phyloP scores from a whole-genome alignment of 2,888 invertebrate genomes.

The Caenorhabditis sp. region DNA sequence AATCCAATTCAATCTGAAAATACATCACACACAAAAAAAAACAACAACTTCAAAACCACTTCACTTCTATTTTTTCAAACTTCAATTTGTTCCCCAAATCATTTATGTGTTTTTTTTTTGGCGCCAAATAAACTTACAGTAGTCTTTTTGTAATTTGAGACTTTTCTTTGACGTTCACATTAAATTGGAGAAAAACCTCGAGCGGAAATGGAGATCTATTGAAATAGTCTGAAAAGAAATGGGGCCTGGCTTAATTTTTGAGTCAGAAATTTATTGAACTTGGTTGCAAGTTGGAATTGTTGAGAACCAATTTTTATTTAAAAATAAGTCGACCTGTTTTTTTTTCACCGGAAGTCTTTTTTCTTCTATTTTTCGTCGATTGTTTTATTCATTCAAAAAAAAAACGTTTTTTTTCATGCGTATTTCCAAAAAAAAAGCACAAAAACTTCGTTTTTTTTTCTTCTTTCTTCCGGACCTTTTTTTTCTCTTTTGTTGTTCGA shows the following conservation, averaged over 20 bases:
- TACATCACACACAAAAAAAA: too few relatives aligned
- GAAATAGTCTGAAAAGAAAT: too few relatives aligned
- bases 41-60: background rate
- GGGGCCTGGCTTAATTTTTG: too few relatives aligned
- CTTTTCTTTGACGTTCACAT: too few relatives aligned
- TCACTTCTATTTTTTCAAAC: background rate
- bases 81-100: background rate
- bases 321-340: too few relatives aligned
- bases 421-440: conserved; percentile 1
- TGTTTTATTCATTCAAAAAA: background rate
- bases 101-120: background rate
- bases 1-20: background rate
- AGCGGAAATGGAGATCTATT: too few relatives aligned
- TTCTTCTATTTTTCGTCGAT: background rate
- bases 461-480: background rate
- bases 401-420: background rate
- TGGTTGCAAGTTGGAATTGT: too few relatives aligned
- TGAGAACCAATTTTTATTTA: too few relatives aligned
- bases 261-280: too few relatives aligned
- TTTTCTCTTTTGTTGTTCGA: background rate
- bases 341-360: too few relatives aligned
- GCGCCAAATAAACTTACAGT: background rate
- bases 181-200: too few relatives aligned
- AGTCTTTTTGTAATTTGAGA: too few relatives aligned
- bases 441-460: background rate